Evolutionary conservation across 2,888 invertebrate species (phyloP).

Genomic region (Tipula confusa): DNA sequence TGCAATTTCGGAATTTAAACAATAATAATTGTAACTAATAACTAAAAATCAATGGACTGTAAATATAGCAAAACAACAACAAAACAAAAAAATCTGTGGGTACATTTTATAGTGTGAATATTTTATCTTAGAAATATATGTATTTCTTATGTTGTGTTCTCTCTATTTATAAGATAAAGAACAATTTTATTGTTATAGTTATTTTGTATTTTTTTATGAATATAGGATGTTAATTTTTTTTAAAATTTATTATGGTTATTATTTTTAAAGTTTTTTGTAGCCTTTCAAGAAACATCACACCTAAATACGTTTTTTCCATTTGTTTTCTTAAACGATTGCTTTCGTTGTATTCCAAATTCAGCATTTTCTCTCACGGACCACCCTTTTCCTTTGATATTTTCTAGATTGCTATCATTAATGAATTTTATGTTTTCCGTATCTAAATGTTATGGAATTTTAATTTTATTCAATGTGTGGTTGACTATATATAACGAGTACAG

Average conservation of each 20-base stretch:
- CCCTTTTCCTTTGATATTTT: not conserved
- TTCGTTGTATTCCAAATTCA: not conserved
- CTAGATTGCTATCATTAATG: not conserved
- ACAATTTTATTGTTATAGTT: not conserved
- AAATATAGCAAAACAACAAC: no score
- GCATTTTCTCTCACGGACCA: not conserved
- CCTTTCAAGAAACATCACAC: not conserved
- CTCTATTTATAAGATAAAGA: not conserved
- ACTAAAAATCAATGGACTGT: not conserved
- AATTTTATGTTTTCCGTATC: not conserved
- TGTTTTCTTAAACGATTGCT: not conserved
- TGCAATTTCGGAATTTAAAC: not conserved
- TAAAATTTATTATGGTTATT: not conserved
- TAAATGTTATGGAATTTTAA: not conserved
- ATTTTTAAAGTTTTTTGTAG: not conserved
- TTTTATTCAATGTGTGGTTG: not conserved
- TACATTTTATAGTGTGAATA: not conserved
- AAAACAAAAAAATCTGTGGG: not conserved
- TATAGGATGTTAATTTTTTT: not conserved
- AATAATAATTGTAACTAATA: not conserved
- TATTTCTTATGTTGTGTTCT: not conserved
- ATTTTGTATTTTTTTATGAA: not conserved
- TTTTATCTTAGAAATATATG: not conserved
- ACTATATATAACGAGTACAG: not conserved
- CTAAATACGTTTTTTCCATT: not conserved